phyloP scores from a whole-genome alignment of 2,797 vertebrate genomes.

The Rhabdophis nuchalis region DNA sequence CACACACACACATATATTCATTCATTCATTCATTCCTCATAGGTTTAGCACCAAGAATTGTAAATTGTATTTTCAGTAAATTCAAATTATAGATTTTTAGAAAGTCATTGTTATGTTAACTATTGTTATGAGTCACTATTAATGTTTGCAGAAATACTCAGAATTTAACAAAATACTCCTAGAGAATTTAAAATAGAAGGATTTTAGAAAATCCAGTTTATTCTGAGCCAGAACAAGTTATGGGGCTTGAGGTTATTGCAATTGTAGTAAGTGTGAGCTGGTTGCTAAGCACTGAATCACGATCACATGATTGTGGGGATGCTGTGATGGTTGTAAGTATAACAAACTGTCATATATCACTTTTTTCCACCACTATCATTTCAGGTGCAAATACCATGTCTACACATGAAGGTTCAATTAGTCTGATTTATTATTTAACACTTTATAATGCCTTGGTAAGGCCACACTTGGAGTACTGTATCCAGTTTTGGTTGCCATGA shows the following conservation, averaged over 20 bases:
- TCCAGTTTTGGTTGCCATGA: no score
- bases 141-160: background rate
- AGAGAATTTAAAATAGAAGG: background rate
- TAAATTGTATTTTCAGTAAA: background rate
- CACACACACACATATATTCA: no score
- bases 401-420: background rate
- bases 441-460: no score
- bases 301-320: background rate
- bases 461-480: no score
- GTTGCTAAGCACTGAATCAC: background rate
- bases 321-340: background rate
- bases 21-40: background rate
- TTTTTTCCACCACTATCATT: background rate
- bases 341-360: background rate
- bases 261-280: background rate
- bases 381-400: background rate
- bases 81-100: background rate
- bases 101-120: background rate
- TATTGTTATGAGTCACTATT: background rate
- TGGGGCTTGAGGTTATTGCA: background rate
- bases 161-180: background rate
- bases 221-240: background rate
- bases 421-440: background rate
- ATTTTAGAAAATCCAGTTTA: background rate
- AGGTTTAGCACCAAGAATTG: background rate